phyloP scores from a whole-genome alignment of 2,797 vertebrate species.

The Alcedo atthis region DNA sequence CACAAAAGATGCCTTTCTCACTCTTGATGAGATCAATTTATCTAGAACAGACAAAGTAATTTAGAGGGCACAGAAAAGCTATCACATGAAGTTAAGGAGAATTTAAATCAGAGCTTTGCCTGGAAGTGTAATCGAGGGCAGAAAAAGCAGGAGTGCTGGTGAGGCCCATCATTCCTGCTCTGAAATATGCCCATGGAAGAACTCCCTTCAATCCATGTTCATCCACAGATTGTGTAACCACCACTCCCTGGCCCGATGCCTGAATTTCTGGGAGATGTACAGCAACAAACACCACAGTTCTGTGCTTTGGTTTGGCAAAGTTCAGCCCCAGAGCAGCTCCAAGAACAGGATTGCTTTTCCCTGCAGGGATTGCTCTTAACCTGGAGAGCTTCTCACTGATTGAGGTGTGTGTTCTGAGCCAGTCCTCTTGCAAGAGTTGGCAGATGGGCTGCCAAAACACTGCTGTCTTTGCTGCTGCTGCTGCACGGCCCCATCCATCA shows the following conservation, averaged over 20 bases:
- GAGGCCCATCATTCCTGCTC: background rate
- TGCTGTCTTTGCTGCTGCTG: background rate
- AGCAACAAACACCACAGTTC: background rate
- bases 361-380: background rate
- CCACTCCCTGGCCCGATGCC: background rate
- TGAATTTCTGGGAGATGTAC: background rate
- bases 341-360: background rate
- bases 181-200: background rate
- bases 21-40: slow-evolving; percentile 30
- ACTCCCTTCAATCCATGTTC: background rate
- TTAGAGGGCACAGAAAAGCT: slow-evolving; percentile 24
- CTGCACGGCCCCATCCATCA: slow-evolving; percentile 7
- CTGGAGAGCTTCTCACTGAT: background rate
- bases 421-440: background rate
- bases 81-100: background rate
- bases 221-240: slow-evolving; percentile 5
- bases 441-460: background rate
- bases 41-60: slow-evolving; percentile 41
- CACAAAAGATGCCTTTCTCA: slow-evolving; percentile 23
- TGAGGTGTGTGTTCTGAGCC: background rate
- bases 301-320: background rate
- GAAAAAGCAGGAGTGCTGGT: background rate
- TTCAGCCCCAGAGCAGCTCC: background rate
- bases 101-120: slow-evolving; percentile 31
- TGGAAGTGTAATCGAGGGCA: background rate